These are phyloP conservation scores for Trimorus sp. DNA, from an alignment of 2,888 invertebrate species.

Conservation along the genomic window DNA sequence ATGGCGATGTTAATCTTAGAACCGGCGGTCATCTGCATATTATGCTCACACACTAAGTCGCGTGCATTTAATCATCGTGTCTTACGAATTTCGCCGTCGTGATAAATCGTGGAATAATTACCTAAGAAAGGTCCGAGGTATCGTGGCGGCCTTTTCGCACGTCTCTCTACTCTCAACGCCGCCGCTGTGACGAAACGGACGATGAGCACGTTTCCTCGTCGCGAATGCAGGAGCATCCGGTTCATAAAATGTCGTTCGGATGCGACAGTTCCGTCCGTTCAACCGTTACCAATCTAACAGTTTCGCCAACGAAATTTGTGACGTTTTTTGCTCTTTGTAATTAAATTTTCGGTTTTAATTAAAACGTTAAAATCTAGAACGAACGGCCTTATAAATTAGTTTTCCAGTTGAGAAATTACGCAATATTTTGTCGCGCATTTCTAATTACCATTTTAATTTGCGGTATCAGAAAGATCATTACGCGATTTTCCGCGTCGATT, in stretches of 20 bases:
- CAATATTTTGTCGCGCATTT: background rate
- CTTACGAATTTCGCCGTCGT: slow-evolving; percentile 45
- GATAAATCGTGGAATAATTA: slow-evolving; percentile 58
- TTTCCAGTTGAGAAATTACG: slow-evolving; percentile 10
- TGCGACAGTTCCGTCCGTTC: too few species aligned
- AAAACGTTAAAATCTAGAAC: background rate
- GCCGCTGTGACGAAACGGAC: slow-evolving; percentile 46
- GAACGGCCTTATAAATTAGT: background rate
- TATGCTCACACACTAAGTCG: slow-evolving; percentile 60
- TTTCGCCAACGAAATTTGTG: slow-evolving; percentile 3
- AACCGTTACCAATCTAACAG: slow-evolving; percentile 10
- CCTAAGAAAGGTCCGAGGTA: slow-evolving; percentile 41
- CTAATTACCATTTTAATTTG: slow-evolving; percentile 9
- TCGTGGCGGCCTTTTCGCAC: slow-evolving; percentile 36
- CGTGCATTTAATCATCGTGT: slow-evolving; percentile 64
- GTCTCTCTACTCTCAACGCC: slow-evolving; percentile 32
- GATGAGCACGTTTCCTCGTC: slow-evolving; percentile 42
- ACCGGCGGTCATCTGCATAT: slow-evolving; percentile 54
- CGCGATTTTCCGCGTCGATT: background rate
- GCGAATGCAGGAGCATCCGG: slow-evolving; percentile 31
- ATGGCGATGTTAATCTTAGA: slow-evolving; percentile 51
- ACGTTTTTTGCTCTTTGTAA: too few species aligned
- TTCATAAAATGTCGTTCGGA: slow-evolving; percentile 37
- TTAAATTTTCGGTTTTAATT: background rate
- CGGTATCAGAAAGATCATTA: background rate